Conservation (phyloP, 2,888 invertebrate genomes). For the Plagodis dolabraria region DNA sequence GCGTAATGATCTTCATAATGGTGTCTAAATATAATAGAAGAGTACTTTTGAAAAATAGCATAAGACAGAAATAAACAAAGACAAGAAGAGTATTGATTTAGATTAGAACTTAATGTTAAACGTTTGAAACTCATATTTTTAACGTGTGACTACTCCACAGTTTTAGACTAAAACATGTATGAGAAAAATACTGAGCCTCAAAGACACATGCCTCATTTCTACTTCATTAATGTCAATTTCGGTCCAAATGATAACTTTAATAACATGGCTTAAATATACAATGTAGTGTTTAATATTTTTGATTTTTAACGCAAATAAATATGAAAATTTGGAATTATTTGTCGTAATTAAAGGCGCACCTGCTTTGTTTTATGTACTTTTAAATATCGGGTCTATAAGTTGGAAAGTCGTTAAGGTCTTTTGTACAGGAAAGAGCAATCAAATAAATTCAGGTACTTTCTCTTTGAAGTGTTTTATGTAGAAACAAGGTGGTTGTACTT, state of each 20-base stretch:
- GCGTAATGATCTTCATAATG: too few relatives aligned
- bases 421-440: conserved; percentile 10
- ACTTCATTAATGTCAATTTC: conserved; percentile 23
- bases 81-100: too few relatives aligned
- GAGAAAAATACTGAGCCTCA: conserved; percentile 49
- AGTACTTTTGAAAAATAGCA: too few relatives aligned
- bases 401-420: conserved; percentile 16
- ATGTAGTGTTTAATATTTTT: conserved; percentile 32
- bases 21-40: too few relatives aligned
- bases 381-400: conserved; percentile 15
- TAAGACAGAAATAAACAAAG: too few relatives aligned
- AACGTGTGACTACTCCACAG: conserved; percentile 34
- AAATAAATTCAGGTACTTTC: conserved; percentile 12
- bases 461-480: neutral
- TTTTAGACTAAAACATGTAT: conserved; percentile 42
- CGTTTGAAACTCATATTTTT: neutral
- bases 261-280: conserved; percentile 20
- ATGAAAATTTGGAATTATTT: conserved; percentile 28
- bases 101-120: too few relatives aligned
- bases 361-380: conserved; percentile 27
- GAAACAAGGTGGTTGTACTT: neutral
- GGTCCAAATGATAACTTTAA: conserved; percentile 19
- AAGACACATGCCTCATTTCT: conserved; percentile 36
- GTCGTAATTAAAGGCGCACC: conserved; percentile 38
- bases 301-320: conserved; percentile 32